These are phyloP conservation scores for Ahaetulla prasina DNA, from an alignment of 2,113 vertebrate genomes.

Conservation along the genomic window DNA sequence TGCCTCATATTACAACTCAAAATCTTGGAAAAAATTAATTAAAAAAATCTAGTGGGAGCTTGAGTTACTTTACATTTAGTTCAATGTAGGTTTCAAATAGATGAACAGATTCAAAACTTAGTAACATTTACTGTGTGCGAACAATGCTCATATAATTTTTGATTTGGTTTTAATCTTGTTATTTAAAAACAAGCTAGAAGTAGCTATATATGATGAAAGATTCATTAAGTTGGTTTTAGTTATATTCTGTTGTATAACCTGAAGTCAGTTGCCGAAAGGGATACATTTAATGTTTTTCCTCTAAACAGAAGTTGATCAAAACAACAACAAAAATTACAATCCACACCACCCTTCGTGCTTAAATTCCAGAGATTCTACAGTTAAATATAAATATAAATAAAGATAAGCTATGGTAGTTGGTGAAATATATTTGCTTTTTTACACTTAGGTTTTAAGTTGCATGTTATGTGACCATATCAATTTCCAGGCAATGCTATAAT, in stretches of 20 bases:
- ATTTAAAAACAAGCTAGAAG: not conserved
- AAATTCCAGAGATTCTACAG: not conserved
- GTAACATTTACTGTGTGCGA: not conserved
- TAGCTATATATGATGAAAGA: not conserved
- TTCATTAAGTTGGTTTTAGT: not conserved
- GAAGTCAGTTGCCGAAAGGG: not conserved
- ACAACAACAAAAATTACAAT: not conserved
- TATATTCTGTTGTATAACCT: not conserved
- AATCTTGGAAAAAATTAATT: not conserved
- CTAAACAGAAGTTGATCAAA: not conserved
- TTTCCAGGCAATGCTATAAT: not conserved
- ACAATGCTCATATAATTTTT: not conserved
- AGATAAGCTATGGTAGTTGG: not conserved
- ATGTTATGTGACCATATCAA: not conserved
- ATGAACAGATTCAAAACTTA: not conserved
- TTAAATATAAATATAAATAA: not conserved
- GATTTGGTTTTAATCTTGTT: not conserved
- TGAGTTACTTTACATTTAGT: conserved; percentile 7
- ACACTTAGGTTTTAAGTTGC: not conserved
- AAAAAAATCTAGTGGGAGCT: not conserved
- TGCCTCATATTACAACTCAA: conserved; percentile 18
- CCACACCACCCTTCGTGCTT: not conserved
- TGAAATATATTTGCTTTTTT: not conserved
- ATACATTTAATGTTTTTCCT: not conserved
- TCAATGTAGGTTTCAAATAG: not conserved